Conservation (phyloP, 2,113 vertebrate genomes). For the Melanotaenia duboulayi region DNA sequence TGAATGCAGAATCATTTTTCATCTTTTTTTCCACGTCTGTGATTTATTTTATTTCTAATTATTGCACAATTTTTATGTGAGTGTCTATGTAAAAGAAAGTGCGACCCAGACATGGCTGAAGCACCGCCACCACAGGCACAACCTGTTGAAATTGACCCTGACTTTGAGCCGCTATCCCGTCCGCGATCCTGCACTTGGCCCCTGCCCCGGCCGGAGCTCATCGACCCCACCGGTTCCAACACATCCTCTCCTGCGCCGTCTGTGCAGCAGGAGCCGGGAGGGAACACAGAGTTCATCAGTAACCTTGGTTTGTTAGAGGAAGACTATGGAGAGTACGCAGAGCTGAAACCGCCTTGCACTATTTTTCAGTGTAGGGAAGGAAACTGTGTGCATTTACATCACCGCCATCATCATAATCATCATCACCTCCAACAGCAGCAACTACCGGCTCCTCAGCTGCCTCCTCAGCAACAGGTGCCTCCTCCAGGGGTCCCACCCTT, state of each 20-base stretch:
- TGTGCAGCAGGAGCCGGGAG: slow-evolving; percentile 85
- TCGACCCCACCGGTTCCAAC: slow-evolving; percentile 85
- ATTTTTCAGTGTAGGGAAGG: slow-evolving; percentile 77
- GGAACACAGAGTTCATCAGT: slow-evolving; percentile 85
- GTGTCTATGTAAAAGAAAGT: slow-evolving; percentile 37
- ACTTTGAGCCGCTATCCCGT: slow-evolving; percentile 89
- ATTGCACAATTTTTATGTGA: slow-evolving; percentile 18
- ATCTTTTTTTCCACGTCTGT: neutral
- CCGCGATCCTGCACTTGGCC: slow-evolving; percentile 90
- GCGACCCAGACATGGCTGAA: slow-evolving; percentile 81
- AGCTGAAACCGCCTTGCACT: slow-evolving; percentile 68
- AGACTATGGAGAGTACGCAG: slow-evolving; percentile 82
- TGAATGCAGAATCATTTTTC: neutral
- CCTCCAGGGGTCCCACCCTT: slow-evolving; percentile 52
- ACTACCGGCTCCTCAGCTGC: slow-evolving; percentile 63
- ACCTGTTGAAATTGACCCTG: slow-evolving; percentile 86
- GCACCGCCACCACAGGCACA: slow-evolving; percentile 76
- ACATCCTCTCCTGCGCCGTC: slow-evolving; percentile 88
- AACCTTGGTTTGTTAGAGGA: slow-evolving; percentile 89
- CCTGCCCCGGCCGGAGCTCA: slow-evolving; percentile 88
- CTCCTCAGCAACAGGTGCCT: slow-evolving; percentile 79
- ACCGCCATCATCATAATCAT: slow-evolving; percentile 60
- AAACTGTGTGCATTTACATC: slow-evolving; percentile 71
- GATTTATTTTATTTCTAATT: neutral
- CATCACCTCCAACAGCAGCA: slow-evolving; percentile 68